Conservation (phyloP, 2,113 vertebrate genomes). For the Tapirus terrestris region DNA sequence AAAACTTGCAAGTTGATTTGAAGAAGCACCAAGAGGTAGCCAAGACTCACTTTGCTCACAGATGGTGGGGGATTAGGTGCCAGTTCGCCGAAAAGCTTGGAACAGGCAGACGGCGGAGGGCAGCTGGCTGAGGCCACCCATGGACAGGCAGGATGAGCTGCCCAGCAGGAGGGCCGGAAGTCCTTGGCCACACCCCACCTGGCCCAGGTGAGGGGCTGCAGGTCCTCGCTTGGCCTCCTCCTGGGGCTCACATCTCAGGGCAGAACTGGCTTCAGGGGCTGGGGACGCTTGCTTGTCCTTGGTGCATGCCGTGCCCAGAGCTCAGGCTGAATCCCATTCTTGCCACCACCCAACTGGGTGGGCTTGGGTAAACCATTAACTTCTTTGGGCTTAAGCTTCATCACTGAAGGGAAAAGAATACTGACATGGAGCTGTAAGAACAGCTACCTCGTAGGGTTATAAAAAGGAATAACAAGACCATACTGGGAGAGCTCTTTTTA, state of each 20-base stretch:
- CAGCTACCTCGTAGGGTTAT: not conserved
- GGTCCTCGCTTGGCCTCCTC: not conserved
- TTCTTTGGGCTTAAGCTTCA: not conserved
- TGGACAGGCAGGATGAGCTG: slow-evolving; percentile 38
- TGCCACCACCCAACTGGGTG: not conserved
- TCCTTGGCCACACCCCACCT: not conserved
- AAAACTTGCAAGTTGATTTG: slow-evolving; percentile 75
- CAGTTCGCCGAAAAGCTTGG: slow-evolving; percentile 76
- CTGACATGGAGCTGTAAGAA: rapidly evolving
- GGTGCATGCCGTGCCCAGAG: not conserved
- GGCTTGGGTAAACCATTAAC: not conserved
- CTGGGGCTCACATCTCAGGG: not conserved
- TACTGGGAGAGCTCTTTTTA: not conserved
- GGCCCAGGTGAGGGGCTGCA: slow-evolving; percentile 6
- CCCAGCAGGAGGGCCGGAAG: not conserved
- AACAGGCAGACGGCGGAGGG: slow-evolving; percentile 65
- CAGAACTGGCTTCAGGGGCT: not conserved
- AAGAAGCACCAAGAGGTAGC: slow-evolving; percentile 76
- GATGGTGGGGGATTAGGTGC: slow-evolving; percentile 79
- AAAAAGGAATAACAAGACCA: not conserved
- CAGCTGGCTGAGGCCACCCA: slow-evolving; percentile 63
- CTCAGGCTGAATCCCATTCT: not conserved
- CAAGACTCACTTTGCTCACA: slow-evolving; percentile 72
- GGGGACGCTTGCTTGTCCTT: too few species aligned
- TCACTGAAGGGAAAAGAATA: not conserved